Percentiles rank a stretch among this genome's conserved stretches.
phyloP scores from a whole-genome alignment of 2,113 vertebrate species.

The Apus apus region DNA sequence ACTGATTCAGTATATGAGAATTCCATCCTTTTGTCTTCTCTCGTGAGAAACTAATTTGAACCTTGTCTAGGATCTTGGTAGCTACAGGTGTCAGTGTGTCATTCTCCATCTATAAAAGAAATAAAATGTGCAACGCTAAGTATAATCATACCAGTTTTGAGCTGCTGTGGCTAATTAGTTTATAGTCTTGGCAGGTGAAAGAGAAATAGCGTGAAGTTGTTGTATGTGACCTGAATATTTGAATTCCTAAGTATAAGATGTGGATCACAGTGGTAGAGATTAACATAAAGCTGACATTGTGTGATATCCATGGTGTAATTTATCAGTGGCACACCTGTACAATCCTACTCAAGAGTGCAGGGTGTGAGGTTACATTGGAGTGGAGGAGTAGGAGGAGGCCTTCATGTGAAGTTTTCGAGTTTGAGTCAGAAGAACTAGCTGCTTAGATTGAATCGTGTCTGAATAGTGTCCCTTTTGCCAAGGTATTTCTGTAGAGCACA shows the following conservation, averaged over 20 bases:
- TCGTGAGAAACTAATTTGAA: not conserved
- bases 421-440: not conserved
- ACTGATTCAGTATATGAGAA: not conserved
- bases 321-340: not conserved
- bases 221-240: not conserved
- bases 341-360: not conserved
- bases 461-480: not conserved
- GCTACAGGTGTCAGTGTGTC: not conserved
- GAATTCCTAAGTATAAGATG: not conserved
- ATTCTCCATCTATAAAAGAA: not conserved
- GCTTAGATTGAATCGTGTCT: not conserved
- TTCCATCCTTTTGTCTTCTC: not conserved
- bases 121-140: not conserved
- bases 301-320: not conserved
- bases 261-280: not conserved
- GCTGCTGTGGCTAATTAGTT: not conserved
- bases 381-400: not conserved
- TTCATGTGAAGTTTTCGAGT: not conserved
- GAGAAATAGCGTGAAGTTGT: not conserved
- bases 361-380: not conserved
- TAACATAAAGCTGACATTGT: not conserved
- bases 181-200: not conserved
- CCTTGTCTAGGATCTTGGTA: not conserved
- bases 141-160: not conserved
- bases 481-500: not conserved